A percentile compares a stretch with the other conserved stretches of the same genome.
phyloP scores from a whole-genome alignment of 2,888 invertebrate species.

The Trachelus troglodyta region DNA sequence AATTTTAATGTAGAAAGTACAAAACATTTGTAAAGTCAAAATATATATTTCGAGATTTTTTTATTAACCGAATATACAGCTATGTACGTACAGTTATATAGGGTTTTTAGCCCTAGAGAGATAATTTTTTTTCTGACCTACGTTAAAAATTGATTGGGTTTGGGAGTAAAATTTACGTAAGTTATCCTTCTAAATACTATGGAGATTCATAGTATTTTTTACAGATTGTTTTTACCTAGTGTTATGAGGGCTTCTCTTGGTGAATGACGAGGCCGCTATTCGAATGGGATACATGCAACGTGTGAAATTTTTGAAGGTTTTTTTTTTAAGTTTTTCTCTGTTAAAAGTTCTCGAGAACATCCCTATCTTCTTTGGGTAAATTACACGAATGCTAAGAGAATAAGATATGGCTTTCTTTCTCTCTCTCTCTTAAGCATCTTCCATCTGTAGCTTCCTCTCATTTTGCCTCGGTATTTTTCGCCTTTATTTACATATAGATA shows the following conservation, averaged over 20 bases:
- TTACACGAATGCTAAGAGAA: background rate
- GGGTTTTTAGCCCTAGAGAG: too few species aligned
- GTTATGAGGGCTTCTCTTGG: background rate
- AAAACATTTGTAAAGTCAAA: too few species aligned
- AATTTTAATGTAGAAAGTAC: too few species aligned
- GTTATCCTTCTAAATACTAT: background rate
- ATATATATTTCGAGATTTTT: too few species aligned
- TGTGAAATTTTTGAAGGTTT: background rate
- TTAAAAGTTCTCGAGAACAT: background rate
- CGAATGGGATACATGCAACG: background rate
- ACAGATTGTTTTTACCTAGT: background rate
- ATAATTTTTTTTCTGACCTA: too few species aligned
- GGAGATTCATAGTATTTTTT: background rate
- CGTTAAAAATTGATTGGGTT: too few species aligned
- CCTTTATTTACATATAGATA: slow-evolving; percentile 60
- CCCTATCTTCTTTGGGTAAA: background rate
- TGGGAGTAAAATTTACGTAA: too few species aligned
- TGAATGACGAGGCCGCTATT: background rate
- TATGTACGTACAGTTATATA: too few species aligned
- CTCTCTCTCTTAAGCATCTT: slow-evolving; percentile 17
- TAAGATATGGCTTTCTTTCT: slow-evolving; percentile 11
- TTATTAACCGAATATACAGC: too few species aligned
- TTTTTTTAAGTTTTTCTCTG: background rate
- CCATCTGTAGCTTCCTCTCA: background rate
- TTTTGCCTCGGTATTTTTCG: slow-evolving; percentile 39